These are phyloP conservation scores for Blera fallax DNA, from an alignment of 2,888 invertebrate species.

Conservation along the genomic window DNA sequence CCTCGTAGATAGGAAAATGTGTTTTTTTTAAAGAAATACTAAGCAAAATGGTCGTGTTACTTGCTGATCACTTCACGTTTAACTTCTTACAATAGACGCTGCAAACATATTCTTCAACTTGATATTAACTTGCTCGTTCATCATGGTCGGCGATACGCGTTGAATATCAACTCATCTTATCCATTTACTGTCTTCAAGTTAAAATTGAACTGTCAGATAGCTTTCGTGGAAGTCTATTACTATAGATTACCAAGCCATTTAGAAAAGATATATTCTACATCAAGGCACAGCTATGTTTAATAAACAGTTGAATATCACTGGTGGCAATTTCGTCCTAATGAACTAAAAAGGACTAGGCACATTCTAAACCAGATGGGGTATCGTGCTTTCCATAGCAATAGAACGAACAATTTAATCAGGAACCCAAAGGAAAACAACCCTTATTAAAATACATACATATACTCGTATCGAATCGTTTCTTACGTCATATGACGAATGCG, in stretches of 20 bases:
- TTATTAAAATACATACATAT: not conserved
- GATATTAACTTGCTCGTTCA: too few relatives aligned
- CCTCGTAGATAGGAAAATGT: too few relatives aligned
- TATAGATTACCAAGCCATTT: not conserved
- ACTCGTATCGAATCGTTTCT: not conserved
- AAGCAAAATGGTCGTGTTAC: too few relatives aligned
- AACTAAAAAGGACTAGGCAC: not conserved
- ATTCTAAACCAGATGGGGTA: not conserved
- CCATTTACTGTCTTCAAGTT: not conserved
- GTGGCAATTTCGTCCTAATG: not conserved
- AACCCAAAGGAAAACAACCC: not conserved
- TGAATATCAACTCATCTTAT: too few relatives aligned
- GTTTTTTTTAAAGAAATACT: too few relatives aligned
- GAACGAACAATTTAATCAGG: not conserved
- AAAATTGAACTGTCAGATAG: not conserved
- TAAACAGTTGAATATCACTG: not conserved
- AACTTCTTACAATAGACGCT: too few relatives aligned
- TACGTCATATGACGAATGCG: conserved; percentile 26
- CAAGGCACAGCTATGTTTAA: not conserved
- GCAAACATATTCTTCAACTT: too few relatives aligned
- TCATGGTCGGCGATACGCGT: too few relatives aligned
- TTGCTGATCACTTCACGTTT: too few relatives aligned
- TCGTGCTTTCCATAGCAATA: not conserved
- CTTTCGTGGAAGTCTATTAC: not conserved
- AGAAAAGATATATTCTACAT: not conserved